Evolutionary conservation across 2,113 vertebrate genomes (phyloP).

Genomic region (Aleadryas rufinucha): DNA sequence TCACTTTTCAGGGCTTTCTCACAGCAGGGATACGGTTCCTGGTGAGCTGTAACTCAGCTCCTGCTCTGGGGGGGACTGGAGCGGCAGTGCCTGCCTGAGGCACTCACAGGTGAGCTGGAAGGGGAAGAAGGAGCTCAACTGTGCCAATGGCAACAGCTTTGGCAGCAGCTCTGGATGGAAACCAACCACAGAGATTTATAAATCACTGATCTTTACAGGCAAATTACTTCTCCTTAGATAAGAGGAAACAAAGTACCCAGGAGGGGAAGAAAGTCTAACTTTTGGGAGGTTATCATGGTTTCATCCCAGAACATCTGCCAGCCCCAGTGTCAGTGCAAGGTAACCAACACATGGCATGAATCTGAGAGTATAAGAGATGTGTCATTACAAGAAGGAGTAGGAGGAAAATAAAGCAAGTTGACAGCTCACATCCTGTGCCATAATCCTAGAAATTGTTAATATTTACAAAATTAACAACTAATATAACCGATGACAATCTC

Average conservation of each 20-base stretch:
- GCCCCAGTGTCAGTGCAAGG: neutral
- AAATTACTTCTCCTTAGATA: neutral
- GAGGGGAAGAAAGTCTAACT: neutral
- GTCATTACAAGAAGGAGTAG: slow-evolving; percentile 30
- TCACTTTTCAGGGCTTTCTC: neutral
- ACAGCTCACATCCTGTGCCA: slow-evolving; percentile 63
- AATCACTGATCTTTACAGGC: neutral
- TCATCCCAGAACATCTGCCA: slow-evolving; percentile 31
- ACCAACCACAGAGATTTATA: neutral
- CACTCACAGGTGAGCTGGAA: slow-evolving; percentile 15
- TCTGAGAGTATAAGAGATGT: slow-evolving; percentile 4
- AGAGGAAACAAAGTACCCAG: neutral
- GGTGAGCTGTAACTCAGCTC: neutral
- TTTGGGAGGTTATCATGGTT: neutral
- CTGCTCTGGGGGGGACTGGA: neutral
- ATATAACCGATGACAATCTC: slow-evolving; percentile 44
- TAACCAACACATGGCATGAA: neutral
- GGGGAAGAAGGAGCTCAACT: neutral
- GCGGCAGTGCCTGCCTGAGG: rapidly evolving
- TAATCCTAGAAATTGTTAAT: slow-evolving; percentile 62
- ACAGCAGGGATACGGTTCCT: neutral
- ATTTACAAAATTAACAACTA: slow-evolving; percentile 67
- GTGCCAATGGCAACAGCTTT: neutral
- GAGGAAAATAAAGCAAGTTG: slow-evolving; percentile 40
- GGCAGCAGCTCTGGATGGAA: neutral